Evolutionary conservation across 2,797 vertebrate species (phyloP).

Genomic region (Oreortyx pictus): DNA sequence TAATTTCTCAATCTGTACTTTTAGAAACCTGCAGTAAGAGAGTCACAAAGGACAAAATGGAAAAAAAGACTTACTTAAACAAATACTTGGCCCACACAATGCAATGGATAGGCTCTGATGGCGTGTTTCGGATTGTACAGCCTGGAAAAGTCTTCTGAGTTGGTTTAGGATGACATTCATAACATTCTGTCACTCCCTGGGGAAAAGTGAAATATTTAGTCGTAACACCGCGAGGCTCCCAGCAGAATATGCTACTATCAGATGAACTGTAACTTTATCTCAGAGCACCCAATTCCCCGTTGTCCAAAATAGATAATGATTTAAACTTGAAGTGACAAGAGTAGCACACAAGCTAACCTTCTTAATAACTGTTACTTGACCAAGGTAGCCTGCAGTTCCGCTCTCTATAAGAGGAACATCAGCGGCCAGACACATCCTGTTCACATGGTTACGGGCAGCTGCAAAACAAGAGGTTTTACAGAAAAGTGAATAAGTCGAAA

Average conservation of each 20-base stretch:
- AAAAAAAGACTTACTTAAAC: slow-evolving; percentile 89
- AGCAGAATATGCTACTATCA: neutral
- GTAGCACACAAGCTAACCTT: slow-evolving; percentile 83
- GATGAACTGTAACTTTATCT: slow-evolving; percentile 30
- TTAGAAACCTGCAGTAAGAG: neutral
- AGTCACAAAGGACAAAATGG: neutral
- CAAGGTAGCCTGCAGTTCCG: slow-evolving; percentile 96
- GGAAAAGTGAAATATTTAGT: slow-evolving; percentile 50
- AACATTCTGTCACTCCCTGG: slow-evolving; percentile 96
- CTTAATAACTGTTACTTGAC: slow-evolving; percentile 97
- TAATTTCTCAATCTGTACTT: neutral
- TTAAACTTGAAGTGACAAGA: neutral
- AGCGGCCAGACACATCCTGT: slow-evolving; percentile 97
- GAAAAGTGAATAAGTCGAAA: neutral
- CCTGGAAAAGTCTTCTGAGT: slow-evolving; percentile 98
- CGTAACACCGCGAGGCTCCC: neutral
- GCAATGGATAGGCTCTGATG: slow-evolving; percentile 98
- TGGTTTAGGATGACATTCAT: slow-evolving; percentile 97
- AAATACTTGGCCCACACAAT: slow-evolving; percentile 99
- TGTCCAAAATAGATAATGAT: slow-evolving; percentile 25
- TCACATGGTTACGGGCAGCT: slow-evolving; percentile 98
- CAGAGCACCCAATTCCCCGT: neutral
- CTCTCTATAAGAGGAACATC: slow-evolving; percentile 97
- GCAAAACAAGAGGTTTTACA: slow-evolving; percentile 26
- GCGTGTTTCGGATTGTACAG: slow-evolving; percentile 98